Evolutionary conservation across 1,140 invertebrate species (phyloP).

Genomic region (Lepidurus packardi): DNA sequence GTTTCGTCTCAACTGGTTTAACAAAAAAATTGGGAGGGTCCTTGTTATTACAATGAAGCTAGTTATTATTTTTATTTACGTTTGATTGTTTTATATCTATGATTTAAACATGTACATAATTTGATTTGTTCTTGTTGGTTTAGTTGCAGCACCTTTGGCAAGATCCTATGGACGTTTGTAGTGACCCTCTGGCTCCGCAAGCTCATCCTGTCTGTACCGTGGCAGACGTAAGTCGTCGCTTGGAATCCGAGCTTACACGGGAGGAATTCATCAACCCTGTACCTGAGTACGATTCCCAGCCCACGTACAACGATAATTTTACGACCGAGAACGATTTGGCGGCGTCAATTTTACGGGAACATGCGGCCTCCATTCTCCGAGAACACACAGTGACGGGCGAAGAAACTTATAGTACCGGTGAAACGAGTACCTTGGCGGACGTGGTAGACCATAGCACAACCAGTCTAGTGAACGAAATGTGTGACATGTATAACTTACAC

Average conservation of each 20-base stretch:
- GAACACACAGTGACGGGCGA: neutral
- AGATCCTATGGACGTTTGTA: constrained; percentile 30
- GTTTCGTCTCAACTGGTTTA: neutral
- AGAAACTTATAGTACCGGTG: neutral
- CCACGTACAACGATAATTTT: constrained; percentile 8
- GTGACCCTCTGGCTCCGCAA: constrained; percentile 33
- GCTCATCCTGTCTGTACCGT: constrained; percentile 31
- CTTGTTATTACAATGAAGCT: neutral
- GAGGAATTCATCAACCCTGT: constrained; percentile 16
- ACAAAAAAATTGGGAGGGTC: neutral
- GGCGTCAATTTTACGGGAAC: constrained; percentile 30
- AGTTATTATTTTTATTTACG: neutral
- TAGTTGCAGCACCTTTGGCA: constrained; percentile 36
- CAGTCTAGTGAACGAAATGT: constrained; percentile 31
- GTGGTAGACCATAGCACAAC: neutral
- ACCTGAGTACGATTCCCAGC: neutral
- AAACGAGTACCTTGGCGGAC: neutral
- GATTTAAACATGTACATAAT: neutral
- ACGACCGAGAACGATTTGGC: constrained; percentile 24
- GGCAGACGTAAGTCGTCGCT: constrained; percentile 12
- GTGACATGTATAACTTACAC: constrained; percentile 32
- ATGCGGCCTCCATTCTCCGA: constrained; percentile 10
- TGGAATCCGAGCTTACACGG: constrained; percentile 23
- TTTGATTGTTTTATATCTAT: neutral
- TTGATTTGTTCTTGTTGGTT: constrained; percentile 17